Evolutionary conservation across 53 echinoderm and acorn worm species (phyloP), one percentile per base, ranked within the genome.

Genomic region (Crossaster papposus): DNA sequence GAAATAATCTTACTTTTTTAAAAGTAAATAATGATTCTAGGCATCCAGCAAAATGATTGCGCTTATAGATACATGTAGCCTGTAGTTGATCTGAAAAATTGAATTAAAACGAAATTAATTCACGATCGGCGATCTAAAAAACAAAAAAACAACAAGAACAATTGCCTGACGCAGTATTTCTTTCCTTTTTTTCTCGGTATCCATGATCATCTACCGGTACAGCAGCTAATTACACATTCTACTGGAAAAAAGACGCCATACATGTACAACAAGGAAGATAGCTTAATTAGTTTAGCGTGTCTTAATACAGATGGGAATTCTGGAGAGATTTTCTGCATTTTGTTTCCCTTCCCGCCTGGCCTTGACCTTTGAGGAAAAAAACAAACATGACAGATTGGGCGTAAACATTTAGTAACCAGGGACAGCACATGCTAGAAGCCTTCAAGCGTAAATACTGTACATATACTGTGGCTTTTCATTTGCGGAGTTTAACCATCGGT

Each of bases 351-450:
- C 22, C 32, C 5, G 4, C 20, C 31, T 68, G 82, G 35, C 82
- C 82, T 82, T 82, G 82, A 82, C 65, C 68, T 14, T 5, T n/a
- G 68, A 68, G 28, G 28, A 68, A 36, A n/a, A n/a, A n/a, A n/a
- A n/a, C n/a, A n/a, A 63, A 64, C 30, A 82, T 82, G 68, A 82
- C 65, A 30, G 68, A 35, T 68, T 4, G 65, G n/a, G 64, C 37
- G 82, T 38, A 82, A 82, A 82, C 82, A 82, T 26, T 20, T 82
- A 17, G 17, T 30, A 30, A 33, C 9, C 44, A 9, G 9, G 44
- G 9, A 44, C 6, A 54, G 6, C 14, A 4, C 5, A 22, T 20
- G 55, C 54, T 12, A 53, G 54, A 53, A 33, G 17, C 28, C 62
- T 55, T 70, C 12, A 28, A 28, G 24, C 29, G 70, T n/a, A 70